Conservation (phyloP, 2,113 vertebrate genomes). For the Cathartes aura region DNA sequence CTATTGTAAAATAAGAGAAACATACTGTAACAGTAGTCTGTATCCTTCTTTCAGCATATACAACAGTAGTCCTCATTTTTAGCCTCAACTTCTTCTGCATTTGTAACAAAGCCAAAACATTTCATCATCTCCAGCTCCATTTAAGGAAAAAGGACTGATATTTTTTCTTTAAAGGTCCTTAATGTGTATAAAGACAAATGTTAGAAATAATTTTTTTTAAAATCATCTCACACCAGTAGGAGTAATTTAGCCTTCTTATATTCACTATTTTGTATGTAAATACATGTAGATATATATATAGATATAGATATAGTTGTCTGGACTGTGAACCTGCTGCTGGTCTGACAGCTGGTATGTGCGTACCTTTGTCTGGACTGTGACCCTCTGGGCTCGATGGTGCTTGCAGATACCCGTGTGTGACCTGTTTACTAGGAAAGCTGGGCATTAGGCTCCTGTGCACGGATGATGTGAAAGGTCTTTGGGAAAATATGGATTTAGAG, state of each 20-base stretch:
- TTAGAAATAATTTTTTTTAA: background rate
- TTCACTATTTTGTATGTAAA: background rate
- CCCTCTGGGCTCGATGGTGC: background rate
- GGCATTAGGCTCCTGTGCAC: background rate
- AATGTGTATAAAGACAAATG: background rate
- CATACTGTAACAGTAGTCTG: background rate
- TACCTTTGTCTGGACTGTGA: background rate
- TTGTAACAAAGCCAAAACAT: background rate
- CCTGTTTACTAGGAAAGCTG: background rate
- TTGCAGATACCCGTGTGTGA: background rate
- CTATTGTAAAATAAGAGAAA: background rate
- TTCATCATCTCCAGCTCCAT: background rate
- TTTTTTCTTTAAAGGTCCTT: background rate
- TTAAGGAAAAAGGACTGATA: background rate
- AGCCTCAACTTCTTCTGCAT: background rate
- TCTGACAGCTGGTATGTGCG: background rate
- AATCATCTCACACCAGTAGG: background rate
- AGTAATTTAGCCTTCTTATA: background rate
- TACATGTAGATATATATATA: too few species aligned
- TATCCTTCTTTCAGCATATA: background rate
- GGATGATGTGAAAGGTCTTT: background rate
- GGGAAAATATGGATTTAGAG: background rate
- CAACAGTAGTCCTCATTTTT: background rate
- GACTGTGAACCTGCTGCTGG: background rate
- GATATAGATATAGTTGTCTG: background rate